Base-by-base conservation (phyloP, 2,797 vertebrate species). In the Pipistrellus pygmaeus region DNA sequence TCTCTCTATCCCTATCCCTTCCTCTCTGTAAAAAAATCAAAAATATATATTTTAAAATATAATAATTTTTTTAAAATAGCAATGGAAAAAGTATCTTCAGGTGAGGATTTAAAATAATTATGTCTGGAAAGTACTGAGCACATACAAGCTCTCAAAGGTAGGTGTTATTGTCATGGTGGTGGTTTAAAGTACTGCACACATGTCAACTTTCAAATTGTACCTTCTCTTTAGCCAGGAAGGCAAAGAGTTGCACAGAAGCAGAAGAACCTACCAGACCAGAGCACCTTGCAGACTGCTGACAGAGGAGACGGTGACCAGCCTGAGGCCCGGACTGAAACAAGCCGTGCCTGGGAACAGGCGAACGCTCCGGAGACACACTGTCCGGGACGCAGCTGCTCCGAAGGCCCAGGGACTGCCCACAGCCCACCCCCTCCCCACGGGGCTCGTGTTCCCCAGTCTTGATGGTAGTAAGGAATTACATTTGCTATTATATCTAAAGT, bases 191-290 rank as follows among this genome's bases (percentile, higher is more conserved):
- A 14, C 25, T 2, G 21, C 27, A 38, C 15, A 18, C 30, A 55
- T 1, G 2, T 1, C 1, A 91, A 87, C 27, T 90, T 85, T 35
- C 91, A 71, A 97, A 81, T 44, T 0, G 0, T 66, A 1, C 25
- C 51, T 2, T 95, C 97, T 94, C 94, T 96, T 73, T 88, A 98
- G 98, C 94, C 98, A 95, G 98, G 93, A 83, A 94, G 96, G 97
- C 94, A 97, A 91, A 97, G 98, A 90, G 95, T 93, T 77, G 96
- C 95, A 32, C 82, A 95, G 41, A 98, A 93, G 62, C 97, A 90
- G 5, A 94, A 93, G 62, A 89, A 87, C 44, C 69, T 86, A 48
- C 84, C 97, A 62, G 97, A 95, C 2, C 96, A 88, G 95, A 94
- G 88, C 72, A 23, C 64, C 68, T 23, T n/a, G 25, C 60, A 75